These are phyloP conservation scores for Hydrozoanthus gracilis DNA, from an alignment of 92 coral and sea anemone genomes.

Conservation along the genomic window DNA sequence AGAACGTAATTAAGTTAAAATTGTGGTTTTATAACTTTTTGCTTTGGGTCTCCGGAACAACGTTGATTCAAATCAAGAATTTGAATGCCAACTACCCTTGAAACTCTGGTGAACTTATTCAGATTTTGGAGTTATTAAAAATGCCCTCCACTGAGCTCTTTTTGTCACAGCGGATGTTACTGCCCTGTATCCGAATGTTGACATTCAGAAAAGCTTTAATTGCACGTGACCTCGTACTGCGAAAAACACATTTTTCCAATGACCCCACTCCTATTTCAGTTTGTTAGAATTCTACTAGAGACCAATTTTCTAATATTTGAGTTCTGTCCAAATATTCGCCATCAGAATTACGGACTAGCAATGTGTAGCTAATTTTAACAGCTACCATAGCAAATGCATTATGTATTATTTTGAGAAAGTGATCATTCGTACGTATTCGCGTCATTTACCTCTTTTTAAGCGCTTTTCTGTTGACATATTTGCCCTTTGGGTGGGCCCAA, in stretches of 20 bases:
- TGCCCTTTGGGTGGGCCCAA: slow-evolving; percentile 28
- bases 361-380: neutral
- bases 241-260: neutral
- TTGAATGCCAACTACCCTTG: slow-evolving; percentile 19
- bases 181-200: neutral
- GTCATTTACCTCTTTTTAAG: neutral
- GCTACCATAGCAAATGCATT: neutral
- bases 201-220: neutral
- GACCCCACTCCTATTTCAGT: neutral
- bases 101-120: slow-evolving; percentile 21
- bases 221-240: neutral
- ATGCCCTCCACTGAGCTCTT: neutral
- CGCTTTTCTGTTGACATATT: slow-evolving; percentile 42
- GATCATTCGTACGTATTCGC: neutral
- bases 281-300: neutral
- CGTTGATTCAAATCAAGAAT: slow-evolving; percentile 1
- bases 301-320: neutral
- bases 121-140: slow-evolving; percentile 9
- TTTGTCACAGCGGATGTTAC: neutral
- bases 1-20: neutral
- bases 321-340: neutral
- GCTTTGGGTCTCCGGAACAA: neutral
- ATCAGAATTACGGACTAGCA: neutral
- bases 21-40: neutral
- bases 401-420: neutral